Conservation (phyloP, 1,140 invertebrate species). For the Leptinotarsa texana region DNA sequence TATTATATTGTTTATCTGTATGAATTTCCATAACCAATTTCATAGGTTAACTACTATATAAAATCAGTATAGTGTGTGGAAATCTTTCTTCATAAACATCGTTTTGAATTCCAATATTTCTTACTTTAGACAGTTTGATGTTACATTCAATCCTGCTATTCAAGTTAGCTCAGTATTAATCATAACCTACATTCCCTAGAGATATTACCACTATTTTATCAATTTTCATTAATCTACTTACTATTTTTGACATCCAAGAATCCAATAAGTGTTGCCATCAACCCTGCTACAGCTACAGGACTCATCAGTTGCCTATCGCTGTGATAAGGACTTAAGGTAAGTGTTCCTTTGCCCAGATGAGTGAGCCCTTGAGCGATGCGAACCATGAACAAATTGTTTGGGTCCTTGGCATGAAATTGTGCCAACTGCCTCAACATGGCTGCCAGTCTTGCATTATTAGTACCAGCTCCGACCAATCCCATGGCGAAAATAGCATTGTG, state of each 20-base stretch:
- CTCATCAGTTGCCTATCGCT: slow-evolving; percentile 94
- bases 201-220: neutral
- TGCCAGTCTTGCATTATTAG: slow-evolving; percentile 86
- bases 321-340: slow-evolving; percentile 97
- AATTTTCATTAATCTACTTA: slow-evolving; percentile 60
- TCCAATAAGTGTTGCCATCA: slow-evolving; percentile 88
- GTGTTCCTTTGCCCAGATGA: slow-evolving; percentile 97
- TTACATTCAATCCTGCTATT: no score
- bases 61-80: no score
- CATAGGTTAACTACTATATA: no score
- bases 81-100: no score
- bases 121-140: no score
- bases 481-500: slow-evolving; percentile 98
- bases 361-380: slow-evolving; percentile 97
- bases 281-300: slow-evolving; percentile 91
- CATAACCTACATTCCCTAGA: no score
- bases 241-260: slow-evolving; percentile 97
- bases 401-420: slow-evolving; percentile 97
- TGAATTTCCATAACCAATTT: no score
- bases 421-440: slow-evolving; percentile 97
- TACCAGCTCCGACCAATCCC: slow-evolving; percentile 93
- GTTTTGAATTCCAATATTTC: no score
- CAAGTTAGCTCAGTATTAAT: no score
- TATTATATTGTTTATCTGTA: no score
- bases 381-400: slow-evolving; percentile 98